Percentiles rank a stretch among this genome's conserved stretches.
phyloP scores from a whole-genome alignment of 2,113 vertebrate genomes.

The Eretmochelys imbricata region DNA sequence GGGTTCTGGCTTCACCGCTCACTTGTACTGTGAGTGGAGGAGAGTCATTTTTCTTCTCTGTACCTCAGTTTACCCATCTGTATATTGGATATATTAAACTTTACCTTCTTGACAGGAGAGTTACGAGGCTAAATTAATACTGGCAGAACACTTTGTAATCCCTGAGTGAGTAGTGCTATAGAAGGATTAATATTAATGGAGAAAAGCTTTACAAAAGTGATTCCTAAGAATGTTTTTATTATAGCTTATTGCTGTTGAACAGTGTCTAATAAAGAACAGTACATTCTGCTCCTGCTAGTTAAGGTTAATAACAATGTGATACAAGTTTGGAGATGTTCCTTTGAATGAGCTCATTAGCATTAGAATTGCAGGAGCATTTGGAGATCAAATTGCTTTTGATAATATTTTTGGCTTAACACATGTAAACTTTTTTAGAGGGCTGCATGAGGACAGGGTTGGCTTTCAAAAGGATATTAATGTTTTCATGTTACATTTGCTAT shows the following conservation, averaged over 20 bases:
- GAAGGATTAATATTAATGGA: neutral
- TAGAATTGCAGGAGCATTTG: neutral
- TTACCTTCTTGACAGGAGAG: neutral
- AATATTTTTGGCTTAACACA: neutral
- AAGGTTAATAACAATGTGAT: neutral
- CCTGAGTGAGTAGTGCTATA: neutral
- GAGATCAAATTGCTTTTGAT: neutral
- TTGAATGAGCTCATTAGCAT: neutral
- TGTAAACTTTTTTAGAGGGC: neutral
- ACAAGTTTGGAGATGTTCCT: neutral
- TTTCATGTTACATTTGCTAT: neutral
- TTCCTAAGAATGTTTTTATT: neutral
- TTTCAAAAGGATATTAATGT: neutral
- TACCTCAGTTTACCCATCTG: neutral
- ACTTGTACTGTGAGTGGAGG: fast-evolving
- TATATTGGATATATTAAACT: neutral
- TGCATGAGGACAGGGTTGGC: neutral
- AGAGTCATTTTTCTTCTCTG: neutral
- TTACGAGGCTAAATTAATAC: neutral
- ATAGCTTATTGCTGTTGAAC: neutral
- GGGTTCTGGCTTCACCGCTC: fast-evolving
- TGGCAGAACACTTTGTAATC: neutral
- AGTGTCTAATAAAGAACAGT: neutral
- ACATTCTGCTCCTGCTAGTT: neutral
- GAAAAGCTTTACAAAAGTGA: neutral